Conservation (phyloP, 2,888 invertebrate genomes). For the Eilema caniola region DNA sequence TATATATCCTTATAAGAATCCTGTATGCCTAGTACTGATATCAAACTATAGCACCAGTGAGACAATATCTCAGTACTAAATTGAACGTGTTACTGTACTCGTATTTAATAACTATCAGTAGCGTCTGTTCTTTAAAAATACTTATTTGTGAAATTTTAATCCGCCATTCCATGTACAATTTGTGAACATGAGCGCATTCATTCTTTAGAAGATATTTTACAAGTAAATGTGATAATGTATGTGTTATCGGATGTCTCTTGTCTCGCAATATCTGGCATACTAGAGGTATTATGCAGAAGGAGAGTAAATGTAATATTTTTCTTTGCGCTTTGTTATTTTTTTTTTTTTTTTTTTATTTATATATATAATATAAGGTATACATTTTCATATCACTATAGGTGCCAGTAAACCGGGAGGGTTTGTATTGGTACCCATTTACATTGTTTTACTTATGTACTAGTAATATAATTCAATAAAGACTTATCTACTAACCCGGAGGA, state of each 20-base stretch:
- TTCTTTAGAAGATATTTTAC: slow-evolving; percentile 30
- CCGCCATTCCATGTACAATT: slow-evolving; percentile 27
- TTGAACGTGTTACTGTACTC: slow-evolving; percentile 33
- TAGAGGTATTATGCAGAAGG: slow-evolving; percentile 63
- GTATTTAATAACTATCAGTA: background rate
- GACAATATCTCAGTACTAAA: slow-evolving; percentile 32
- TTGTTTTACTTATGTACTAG: no score
- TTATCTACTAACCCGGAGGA: no score
- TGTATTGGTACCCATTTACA: no score
- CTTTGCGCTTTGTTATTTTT: background rate
- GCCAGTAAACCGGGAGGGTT: no score
- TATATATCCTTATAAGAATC: slow-evolving; percentile 19
- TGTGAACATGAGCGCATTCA: slow-evolving; percentile 20
- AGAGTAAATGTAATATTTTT: slow-evolving; percentile 54
- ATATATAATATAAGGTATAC: no score
- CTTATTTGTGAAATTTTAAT: slow-evolving; percentile 32
- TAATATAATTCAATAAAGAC: no score
- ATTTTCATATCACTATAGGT: no score
- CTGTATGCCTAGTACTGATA: slow-evolving; percentile 25
- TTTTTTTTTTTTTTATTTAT: no score
- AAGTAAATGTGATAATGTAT: slow-evolving; percentile 46
- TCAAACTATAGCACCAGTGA: slow-evolving; percentile 32
- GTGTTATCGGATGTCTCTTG: slow-evolving; percentile 52
- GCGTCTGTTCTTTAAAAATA: slow-evolving; percentile 21
- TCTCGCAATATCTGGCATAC: slow-evolving; percentile 49